These are phyloP conservation scores for Cervus canadensis DNA, from an alignment of 2,113 vertebrate genomes.

Conservation along the genomic window DNA sequence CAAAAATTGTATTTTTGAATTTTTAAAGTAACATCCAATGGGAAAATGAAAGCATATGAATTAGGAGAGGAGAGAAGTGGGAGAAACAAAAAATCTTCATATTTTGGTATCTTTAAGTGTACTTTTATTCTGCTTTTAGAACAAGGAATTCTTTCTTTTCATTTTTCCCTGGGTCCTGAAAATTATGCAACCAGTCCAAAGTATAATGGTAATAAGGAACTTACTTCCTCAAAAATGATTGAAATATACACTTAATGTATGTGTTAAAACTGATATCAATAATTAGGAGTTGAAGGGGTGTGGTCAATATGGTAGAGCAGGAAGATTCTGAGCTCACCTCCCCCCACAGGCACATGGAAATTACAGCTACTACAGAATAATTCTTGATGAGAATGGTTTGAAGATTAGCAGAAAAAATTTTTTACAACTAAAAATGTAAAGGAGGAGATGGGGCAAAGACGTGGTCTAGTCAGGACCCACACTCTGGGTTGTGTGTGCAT, in stretches of 20 bases:
- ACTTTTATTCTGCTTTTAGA: neutral
- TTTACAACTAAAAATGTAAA: neutral
- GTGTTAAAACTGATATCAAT: neutral
- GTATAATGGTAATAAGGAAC: neutral
- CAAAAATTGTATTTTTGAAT: neutral
- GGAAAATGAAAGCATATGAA: neutral
- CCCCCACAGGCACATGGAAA: neutral
- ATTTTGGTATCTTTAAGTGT: neutral
- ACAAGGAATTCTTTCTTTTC: neutral
- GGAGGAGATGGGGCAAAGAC: neutral
- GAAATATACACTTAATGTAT: neutral
- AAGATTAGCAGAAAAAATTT: neutral
- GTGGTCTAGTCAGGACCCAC: neutral
- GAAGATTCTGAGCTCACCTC: neutral
- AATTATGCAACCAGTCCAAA: neutral
- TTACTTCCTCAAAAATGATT: neutral
- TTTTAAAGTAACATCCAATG: neutral
- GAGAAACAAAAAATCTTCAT: neutral
- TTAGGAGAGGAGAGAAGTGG: neutral
- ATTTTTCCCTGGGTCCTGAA: neutral
- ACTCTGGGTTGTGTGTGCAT: neutral
- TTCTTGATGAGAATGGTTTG: neutral
- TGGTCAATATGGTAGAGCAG: neutral
- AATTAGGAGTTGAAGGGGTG: neutral
- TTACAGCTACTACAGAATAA: neutral